Base-by-base conservation (phyloP, 2,113 vertebrate species). In the Amia ocellicauda region DNA sequence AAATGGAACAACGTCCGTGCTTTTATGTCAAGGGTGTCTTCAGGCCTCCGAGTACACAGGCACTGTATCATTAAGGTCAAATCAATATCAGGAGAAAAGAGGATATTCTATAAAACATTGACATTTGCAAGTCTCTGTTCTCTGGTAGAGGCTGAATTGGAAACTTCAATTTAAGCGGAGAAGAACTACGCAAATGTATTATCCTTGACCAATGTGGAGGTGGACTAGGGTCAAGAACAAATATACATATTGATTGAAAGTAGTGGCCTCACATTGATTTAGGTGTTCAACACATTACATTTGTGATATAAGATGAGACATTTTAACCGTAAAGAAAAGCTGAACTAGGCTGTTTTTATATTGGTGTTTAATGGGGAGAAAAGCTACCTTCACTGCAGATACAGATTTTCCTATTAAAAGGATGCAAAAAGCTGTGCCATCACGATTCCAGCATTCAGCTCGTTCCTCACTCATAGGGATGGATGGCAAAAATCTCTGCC, bases 311-410 rank as follows among this genome's bases (percentile, higher is more conserved):
- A 66, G 69, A 73, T 50, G 74, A 61, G 78, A 78, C 76, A 78
- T 75, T 69, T 80, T 78, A 68, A 69, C 70, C 24, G 59, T 63
- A 50, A 27, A 69, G 73, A 74, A 84, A 19, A 71, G 80, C 82
- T 85, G 82, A 87, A 77, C 83, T 59, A 69, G 31, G 71, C 83
- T 81, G 85, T 87, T 88, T 88, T 87, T 85, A 87, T 83, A 89
- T 85, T 83, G 81, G 78, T 80, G 59, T 81, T 87, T 85, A 86
- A 87, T 85, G 73, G n/a, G n/a, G n/a, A 83, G 81, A 80, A 77
- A 69, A 62, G 28, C 65, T 36, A 31, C 26, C 19, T 65, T 36
- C 13, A 29, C 62, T 57, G 66, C 68, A 74, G 77, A 72, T 66
- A 72, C 68, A 69, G 53, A 66, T 62, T 51, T 68, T 73, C 71